phyloP scores from a whole-genome alignment of 2,113 vertebrate species.

The Motacilla alba region DNA sequence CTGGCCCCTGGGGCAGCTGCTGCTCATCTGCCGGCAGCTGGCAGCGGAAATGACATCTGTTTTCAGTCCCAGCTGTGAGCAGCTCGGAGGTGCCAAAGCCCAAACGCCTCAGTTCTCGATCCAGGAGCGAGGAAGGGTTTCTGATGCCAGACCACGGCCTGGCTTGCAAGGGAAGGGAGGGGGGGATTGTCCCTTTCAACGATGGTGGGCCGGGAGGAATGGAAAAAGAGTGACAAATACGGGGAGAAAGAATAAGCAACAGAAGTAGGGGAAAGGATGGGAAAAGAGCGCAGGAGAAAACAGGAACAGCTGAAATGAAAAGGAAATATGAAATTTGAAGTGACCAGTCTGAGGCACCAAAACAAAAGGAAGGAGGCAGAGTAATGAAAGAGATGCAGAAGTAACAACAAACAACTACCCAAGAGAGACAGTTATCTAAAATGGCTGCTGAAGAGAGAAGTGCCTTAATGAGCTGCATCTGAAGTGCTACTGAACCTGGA shows the following conservation, averaged over 20 bases:
- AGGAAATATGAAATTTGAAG: background rate
- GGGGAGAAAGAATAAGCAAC: constrained; percentile 21
- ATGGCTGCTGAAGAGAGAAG: background rate
- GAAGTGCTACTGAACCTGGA: background rate
- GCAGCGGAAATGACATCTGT: constrained; percentile 60
- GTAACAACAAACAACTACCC: background rate
- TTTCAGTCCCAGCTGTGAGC: constrained; percentile 53
- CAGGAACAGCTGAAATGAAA: background rate
- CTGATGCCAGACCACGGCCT: constrained; percentile 62
- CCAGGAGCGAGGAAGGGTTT: constrained; percentile 58
- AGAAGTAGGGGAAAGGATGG: background rate
- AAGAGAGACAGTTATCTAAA: background rate
- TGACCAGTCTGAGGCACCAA: background rate
- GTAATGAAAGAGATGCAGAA: background rate
- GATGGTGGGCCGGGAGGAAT: constrained; percentile 50
- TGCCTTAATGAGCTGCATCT: background rate
- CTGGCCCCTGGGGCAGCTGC: constrained; percentile 38
- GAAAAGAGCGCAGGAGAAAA: background rate
- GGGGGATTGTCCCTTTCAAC: background rate
- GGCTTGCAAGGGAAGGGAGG: constrained; percentile 7
- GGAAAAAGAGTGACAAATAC: constrained; percentile 21
- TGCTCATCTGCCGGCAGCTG: constrained; percentile 59
- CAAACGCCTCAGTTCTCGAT: constrained; percentile 52
- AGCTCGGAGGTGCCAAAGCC: constrained; percentile 25
- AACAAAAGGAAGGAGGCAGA: background rate